phyloP scores from a whole-genome alignment of 2,113 vertebrate genomes.

The Bambusicola thoracicus region DNA sequence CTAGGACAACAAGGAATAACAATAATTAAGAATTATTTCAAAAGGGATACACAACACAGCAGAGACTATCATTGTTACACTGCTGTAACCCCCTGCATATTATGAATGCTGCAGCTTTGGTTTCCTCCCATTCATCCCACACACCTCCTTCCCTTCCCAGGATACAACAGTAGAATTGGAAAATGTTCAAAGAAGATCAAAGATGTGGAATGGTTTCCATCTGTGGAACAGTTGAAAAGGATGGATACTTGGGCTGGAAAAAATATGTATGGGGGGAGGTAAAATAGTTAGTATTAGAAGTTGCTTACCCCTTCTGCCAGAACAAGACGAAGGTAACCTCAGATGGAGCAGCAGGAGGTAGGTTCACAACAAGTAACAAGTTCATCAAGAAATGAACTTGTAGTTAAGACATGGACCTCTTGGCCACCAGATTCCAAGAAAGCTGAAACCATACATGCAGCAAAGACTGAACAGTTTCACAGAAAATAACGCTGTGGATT shows the following conservation, averaged over 20 bases:
- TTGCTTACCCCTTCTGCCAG: not conserved
- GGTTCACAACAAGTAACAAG: accelerated
- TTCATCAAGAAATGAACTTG: not conserved
- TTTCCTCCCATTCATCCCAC: not conserved
- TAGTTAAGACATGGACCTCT: not conserved
- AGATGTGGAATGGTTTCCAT: not conserved
- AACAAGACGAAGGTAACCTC: not conserved
- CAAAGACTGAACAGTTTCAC: not conserved
- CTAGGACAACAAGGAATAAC: not conserved
- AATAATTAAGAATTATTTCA: not conserved
- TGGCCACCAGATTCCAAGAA: not conserved
- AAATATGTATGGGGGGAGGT: not conserved
- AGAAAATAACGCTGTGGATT: not conserved
- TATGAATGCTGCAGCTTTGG: not conserved
- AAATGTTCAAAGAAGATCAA: conserved; percentile 22
- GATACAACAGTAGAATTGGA: not conserved
- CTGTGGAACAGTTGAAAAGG: not conserved
- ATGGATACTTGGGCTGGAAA: not conserved
- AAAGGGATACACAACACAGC: not conserved
- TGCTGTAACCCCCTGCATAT: not conserved
- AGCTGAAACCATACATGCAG: not conserved
- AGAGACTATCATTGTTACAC: not conserved
- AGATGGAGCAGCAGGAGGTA: not conserved
- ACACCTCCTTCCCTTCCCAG: not conserved
- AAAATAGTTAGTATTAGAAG: not conserved